Base-by-base conservation (phyloP, 2,888 invertebrate species). In the Nemoura dubitans region DNA sequence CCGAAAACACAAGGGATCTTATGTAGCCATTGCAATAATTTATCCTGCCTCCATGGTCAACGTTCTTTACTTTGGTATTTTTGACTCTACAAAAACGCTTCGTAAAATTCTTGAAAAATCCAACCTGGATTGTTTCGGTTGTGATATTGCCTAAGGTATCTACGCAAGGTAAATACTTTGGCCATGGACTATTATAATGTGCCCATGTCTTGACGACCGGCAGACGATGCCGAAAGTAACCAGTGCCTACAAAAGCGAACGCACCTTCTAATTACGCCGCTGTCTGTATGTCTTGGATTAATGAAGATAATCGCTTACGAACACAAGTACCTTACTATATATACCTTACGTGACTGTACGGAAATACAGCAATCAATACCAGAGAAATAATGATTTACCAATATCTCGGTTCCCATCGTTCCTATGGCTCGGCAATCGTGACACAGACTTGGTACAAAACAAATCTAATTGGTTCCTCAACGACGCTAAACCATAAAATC, bases 401-500 rank as follows among this genome's bases (percentile, higher is more conserved):
- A 59, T 59, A 59, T 59, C 59, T 21, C 59, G 21, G 59, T 59
- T 59, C 59, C 21, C 59, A 59, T 59, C 59, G 59, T 59, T 59
- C 36, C 36, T 36, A n/a, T n/a, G 2, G 59, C 59, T 59, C 21
- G 59, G 59, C 14, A 21, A 59, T 59, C 59, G 59, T 59, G 59
- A 3, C 21, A 14, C 21, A 59, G 14, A 59, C 59, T 59, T 14
- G 59, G 59, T 59, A 59, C 59, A 10, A 59, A 59, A 59, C 59
- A 59, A 59, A 59, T 59, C 59, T 59, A 59, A 59, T 59, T 59
- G 59, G 16, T 59, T 59, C 59, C 59, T 59, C 59, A 59, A 59
- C 59, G 21, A 21, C 21, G 59, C 21, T 21, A 59, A 59, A 59
- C 16, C 59, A 59, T 59, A 10, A 59, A 59, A 59, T 59, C 59